Evolutionary conservation across 2,113 vertebrate genomes (phyloP).

Genomic region (Quiscalus mexicanus): DNA sequence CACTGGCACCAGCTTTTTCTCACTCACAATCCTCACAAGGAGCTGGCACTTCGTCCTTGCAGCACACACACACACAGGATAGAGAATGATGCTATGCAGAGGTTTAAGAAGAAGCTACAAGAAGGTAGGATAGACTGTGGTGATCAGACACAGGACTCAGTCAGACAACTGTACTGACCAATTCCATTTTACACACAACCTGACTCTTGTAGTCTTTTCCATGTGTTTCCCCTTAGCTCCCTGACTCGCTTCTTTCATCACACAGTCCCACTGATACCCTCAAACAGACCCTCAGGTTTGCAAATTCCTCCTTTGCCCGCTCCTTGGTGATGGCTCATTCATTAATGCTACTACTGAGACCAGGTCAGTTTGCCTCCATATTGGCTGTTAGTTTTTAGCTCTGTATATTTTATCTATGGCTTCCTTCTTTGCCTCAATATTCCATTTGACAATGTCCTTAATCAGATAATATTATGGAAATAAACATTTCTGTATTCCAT

Average conservation of each 20-base stretch:
- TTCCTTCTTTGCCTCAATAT: background rate
- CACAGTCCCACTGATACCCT: background rate
- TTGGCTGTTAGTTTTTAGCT: background rate
- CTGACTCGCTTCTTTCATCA: background rate
- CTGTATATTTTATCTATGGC: background rate
- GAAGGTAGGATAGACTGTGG: background rate
- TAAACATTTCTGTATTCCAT: background rate
- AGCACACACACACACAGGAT: background rate
- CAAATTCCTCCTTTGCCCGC: background rate
- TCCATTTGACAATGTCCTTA: background rate
- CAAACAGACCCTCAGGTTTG: background rate
- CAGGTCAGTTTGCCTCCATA: background rate
- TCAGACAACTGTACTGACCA: accelerated
- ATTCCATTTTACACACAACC: background rate
- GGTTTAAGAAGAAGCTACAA: background rate
- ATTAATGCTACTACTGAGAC: background rate
- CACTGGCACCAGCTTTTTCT: background rate
- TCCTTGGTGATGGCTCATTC: background rate
- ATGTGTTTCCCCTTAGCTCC: accelerated
- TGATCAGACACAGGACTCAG: background rate
- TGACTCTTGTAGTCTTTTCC: background rate
- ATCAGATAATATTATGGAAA: background rate
- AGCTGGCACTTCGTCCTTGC: background rate
- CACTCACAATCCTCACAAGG: background rate
- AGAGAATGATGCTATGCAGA: too few species aligned